Base-by-base conservation (phyloP, 1,140 invertebrate species). In the Melipona quadrifasciata region DNA sequence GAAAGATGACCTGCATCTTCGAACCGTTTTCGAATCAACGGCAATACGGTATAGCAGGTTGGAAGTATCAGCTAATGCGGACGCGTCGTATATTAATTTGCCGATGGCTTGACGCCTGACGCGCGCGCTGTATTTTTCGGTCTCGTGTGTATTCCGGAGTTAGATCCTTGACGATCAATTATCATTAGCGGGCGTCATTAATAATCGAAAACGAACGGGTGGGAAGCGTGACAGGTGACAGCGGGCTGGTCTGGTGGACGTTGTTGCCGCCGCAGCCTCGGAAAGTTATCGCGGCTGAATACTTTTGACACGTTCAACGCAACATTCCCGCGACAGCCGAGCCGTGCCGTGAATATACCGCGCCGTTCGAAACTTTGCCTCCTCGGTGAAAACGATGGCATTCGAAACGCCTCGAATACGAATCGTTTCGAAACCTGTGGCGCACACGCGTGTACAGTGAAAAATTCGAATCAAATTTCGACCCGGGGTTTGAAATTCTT, bases 181-280 rank as follows among this genome's bases (percentile, higher is more conserved):
- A 88, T 83, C 81, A 73, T 86, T 88, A 86, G 55, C 65, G 55
- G 16, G 65, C 47, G 78, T 86, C 87, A 82, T 89, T 89, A 89
- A 89, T 89, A 89, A 88, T 73, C 74, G 76, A 73, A 86, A 82
- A 75, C 67, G 79, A 79, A 57, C 31, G 61, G 10, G 8, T 64
- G 68, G 55, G 58, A 64, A 80, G 76, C 65, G 53, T 55, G 70
- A 82, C 70, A 67, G 78, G 53, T 58, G 83, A 86, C 87, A 88
- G 75, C 61, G 65, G 68, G n/a, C 71, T 64, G 27, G 34, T 17
- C 21, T 31, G 74, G 64, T n/a, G 80, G 84, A 89, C 72, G 80
- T 76, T 80, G 67, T 78, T 82, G 76, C 79, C n/a, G 34, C 16
- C 34, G 24, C 57, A 34, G 53, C 31, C 39, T 61, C 58, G 70